phyloP scores from a whole-genome alignment of 2,888 invertebrate genomes.

The Drosophila atripex region DNA sequence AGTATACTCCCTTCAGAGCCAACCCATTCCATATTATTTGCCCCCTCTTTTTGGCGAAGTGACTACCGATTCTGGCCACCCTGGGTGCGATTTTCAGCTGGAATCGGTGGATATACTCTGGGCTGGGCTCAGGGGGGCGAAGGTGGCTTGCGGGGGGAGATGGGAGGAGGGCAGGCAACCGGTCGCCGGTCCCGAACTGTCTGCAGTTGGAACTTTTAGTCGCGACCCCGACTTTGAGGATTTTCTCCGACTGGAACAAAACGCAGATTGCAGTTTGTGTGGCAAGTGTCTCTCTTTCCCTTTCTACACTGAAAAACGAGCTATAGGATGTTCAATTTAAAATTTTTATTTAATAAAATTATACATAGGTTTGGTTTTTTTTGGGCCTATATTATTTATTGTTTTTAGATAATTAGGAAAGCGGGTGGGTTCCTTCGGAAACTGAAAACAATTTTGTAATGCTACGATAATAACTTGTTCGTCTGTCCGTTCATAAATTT shows the following conservation, averaged over 20 bases:
- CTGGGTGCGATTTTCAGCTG: slow-evolving; percentile 52
- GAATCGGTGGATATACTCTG: not conserved
- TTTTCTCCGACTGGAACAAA: slow-evolving; percentile 23
- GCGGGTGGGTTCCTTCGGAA: too few relatives aligned
- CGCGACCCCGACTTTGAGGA: slow-evolving; percentile 36
- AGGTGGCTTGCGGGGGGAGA: not conserved
- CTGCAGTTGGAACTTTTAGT: slow-evolving; percentile 53
- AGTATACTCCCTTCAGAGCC: slow-evolving; percentile 1
- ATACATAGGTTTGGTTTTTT: not conserved
- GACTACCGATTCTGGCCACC: slow-evolving; percentile 53
- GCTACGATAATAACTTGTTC: too few relatives aligned
- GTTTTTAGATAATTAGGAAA: too few relatives aligned
- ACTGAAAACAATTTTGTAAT: too few relatives aligned
- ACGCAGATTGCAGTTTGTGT: slow-evolving; percentile 19
- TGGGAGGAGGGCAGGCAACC: slow-evolving; percentile 42
- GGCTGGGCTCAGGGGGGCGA: not conserved
- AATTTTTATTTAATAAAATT: not conserved
- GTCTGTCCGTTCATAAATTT: too few relatives aligned
- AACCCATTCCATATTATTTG: not conserved
- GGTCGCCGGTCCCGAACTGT: slow-evolving; percentile 65
- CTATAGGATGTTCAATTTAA: not conserved
- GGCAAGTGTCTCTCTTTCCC: slow-evolving; percentile 34
- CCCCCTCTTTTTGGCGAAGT: slow-evolving; percentile 17
- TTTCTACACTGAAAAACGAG: not conserved
- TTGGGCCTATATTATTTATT: not conserved